Percentiles rank a stretch among this genome's conserved stretches.
phyloP scores from a whole-genome alignment of 2,113 vertebrate genomes.

The Vanacampus margaritifer region DNA sequence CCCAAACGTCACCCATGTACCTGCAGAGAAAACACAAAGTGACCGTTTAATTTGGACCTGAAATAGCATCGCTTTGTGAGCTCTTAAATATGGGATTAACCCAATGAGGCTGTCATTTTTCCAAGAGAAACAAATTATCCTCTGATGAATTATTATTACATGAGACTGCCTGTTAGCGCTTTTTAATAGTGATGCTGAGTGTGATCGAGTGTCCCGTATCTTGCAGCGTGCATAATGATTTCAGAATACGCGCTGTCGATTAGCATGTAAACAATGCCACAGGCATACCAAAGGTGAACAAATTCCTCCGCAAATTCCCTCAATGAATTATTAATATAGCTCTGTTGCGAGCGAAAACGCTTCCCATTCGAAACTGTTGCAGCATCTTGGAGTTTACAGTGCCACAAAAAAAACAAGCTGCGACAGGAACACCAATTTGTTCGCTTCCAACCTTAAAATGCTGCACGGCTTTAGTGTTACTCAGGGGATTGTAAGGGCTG shows the following conservation, averaged over 20 bases:
- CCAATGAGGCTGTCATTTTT: conserved; percentile 22
- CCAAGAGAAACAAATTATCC: conserved; percentile 22
- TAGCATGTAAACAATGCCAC: conserved; percentile 18
- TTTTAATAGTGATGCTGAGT: neutral
- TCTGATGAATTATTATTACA: conserved; percentile 24
- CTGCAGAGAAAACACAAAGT: conserved; percentile 60
- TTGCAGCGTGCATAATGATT: neutral
- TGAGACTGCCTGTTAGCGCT: conserved; percentile 8
- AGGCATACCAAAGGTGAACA: conserved; percentile 33
- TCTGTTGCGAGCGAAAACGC: conserved; percentile 20
- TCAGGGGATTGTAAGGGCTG: neutral
- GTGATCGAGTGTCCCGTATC: conserved; percentile 4
- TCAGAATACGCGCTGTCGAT: conserved; percentile 3
- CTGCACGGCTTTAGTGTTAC: neutral
- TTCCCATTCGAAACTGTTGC: conserved; percentile 30
- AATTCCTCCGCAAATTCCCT: conserved; percentile 28
- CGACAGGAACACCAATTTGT: conserved; percentile 19
- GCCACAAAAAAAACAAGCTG: conserved; percentile 19
- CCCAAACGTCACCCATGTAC: conserved; percentile 94
- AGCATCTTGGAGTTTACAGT: conserved; percentile 20
- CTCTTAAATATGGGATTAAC: conserved; percentile 28
- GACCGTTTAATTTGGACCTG: conserved; percentile 15
- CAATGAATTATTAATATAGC: conserved; percentile 35
- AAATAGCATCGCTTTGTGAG: conserved; percentile 3
- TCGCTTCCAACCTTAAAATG: neutral